These are phyloP conservation scores for Cetonia aurata DNA, from an alignment of 2,888 invertebrate genomes.

Conservation along the genomic window DNA sequence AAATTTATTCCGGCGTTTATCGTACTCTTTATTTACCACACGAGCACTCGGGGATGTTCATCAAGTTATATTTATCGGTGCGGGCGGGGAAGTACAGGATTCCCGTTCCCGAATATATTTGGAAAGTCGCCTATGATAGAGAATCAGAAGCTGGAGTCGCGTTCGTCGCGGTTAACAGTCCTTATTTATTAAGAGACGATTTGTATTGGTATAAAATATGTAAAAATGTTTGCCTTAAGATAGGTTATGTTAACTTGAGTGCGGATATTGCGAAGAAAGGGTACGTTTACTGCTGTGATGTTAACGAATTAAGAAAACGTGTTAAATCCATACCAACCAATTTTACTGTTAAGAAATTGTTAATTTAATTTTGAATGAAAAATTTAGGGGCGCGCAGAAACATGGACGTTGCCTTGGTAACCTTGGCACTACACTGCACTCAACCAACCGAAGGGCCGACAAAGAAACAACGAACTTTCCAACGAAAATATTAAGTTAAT, in stretches of 20 bases:
- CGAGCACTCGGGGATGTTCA: conserved; percentile 59
- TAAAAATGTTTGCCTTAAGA: conserved; percentile 68
- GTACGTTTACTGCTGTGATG: conserved; percentile 73
- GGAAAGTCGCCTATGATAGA: conserved; percentile 73
- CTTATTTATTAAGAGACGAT: conserved; percentile 61
- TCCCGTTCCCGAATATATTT: conserved; percentile 71
- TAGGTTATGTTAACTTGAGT: conserved; percentile 73
- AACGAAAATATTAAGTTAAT: no score
- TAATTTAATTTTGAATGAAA: no score
- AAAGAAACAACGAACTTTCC: no score
- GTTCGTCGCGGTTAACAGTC: conserved; percentile 75
- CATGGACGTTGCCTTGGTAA: no score
- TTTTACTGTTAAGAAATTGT: conserved; percentile 56
- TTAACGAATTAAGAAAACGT: conserved; percentile 70
- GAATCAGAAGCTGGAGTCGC: conserved; percentile 69
- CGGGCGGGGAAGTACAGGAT: conserved; percentile 62
- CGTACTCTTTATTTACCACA: conserved; percentile 69
- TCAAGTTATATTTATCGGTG: conserved; percentile 58
- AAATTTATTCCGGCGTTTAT: conserved; percentile 72
- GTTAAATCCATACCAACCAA: conserved; percentile 70
- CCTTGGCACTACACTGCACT: no score
- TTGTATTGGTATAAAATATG: conserved; percentile 53
- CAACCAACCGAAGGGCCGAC: no score
- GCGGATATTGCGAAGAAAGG: conserved; percentile 69
- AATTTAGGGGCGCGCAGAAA: no score